Conservation (phyloP, 1,140 invertebrate species). For the Batillaria attramentaria region DNA sequence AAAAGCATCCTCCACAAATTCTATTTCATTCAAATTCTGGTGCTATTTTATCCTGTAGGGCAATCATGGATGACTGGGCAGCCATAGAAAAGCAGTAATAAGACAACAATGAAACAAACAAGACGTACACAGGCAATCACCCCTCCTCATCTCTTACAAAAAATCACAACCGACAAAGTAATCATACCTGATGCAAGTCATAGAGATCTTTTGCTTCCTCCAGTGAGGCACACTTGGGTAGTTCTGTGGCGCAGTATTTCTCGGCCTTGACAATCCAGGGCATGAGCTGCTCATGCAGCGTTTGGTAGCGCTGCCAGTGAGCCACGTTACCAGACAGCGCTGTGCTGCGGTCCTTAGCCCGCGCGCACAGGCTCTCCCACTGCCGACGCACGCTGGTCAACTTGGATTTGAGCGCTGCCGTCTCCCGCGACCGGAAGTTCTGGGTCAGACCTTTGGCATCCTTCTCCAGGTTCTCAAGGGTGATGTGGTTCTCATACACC, state of each 20-base stretch:
- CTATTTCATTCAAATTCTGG: too few relatives aligned
- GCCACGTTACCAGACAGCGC: slow-evolving; percentile 83
- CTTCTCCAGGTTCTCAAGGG: slow-evolving; percentile 81
- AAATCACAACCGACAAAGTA: not conserved
- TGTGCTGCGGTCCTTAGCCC: slow-evolving; percentile 79
- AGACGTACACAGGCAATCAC: too few relatives aligned
- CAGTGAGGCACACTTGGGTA: slow-evolving; percentile 78
- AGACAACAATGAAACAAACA: too few relatives aligned
- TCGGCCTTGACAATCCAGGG: slow-evolving; percentile 92
- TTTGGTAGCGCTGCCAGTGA: slow-evolving; percentile 89
- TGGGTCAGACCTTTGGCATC: slow-evolving; percentile 82
- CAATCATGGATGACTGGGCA: too few relatives aligned
- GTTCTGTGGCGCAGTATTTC: slow-evolving; percentile 79
- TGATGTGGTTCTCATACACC: slow-evolving; percentile 79
- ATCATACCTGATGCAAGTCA: slow-evolving; percentile 71
- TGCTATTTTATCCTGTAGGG: too few relatives aligned
- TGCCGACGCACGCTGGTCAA: slow-evolving; percentile 63
- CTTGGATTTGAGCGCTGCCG: slow-evolving; percentile 66
- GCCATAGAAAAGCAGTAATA: too few relatives aligned
- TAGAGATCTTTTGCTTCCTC: slow-evolving; percentile 85
- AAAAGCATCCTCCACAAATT: too few relatives aligned
- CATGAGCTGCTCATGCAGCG: slow-evolving; percentile 83
- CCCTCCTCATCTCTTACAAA: too few relatives aligned
- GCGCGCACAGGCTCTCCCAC: slow-evolving; percentile 65
- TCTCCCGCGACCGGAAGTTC: slow-evolving; percentile 67